A percentile compares a stretch with the other conserved stretches of the same genome.
Evolutionary conservation across 1,140 invertebrate genomes (phyloP).

Genomic region (Cherax destructor): DNA sequence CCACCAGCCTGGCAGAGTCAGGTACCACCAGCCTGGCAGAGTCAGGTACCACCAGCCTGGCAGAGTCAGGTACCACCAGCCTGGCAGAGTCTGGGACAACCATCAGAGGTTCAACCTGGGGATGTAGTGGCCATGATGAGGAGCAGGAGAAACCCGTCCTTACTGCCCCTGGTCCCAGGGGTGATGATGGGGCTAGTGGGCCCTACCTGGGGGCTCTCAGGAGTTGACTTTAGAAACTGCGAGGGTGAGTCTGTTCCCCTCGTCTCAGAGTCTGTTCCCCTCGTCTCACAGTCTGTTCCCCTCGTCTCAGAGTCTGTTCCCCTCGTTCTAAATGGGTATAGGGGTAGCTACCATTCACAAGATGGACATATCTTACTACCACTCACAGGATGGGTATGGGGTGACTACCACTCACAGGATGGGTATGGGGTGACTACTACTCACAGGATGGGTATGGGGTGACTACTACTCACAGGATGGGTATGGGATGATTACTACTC

Average conservation of each 20-base stretch:
- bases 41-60: constrained; percentile 36
- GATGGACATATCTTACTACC: too few relatives aligned
- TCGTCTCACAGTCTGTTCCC: constrained; percentile 13
- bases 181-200: not conserved
- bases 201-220: constrained; percentile 19
- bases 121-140: not conserved
- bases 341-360: too few relatives aligned
- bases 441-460: too few relatives aligned
- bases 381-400: too few relatives aligned
- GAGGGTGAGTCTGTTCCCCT: constrained; percentile 40
- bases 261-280: constrained; percentile 4
- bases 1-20: too few relatives aligned
- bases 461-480: too few relatives aligned
- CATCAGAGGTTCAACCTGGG: constrained; percentile 48
- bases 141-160: too few relatives aligned
- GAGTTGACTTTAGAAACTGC: constrained; percentile 53
- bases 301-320: constrained; percentile 1
- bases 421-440: too few relatives aligned
- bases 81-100: constrained; percentile 26
- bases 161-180: not conserved
- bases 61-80: not conserved
- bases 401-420: too few relatives aligned
- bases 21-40: not conserved
- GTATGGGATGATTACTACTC: too few relatives aligned
- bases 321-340: too few relatives aligned